Percentiles rank a stretch among this genome's conserved stretches.
Evolutionary conservation across 2,888 invertebrate species (phyloP).

Genomic region (Lepidocyrtoides sp.): DNA sequence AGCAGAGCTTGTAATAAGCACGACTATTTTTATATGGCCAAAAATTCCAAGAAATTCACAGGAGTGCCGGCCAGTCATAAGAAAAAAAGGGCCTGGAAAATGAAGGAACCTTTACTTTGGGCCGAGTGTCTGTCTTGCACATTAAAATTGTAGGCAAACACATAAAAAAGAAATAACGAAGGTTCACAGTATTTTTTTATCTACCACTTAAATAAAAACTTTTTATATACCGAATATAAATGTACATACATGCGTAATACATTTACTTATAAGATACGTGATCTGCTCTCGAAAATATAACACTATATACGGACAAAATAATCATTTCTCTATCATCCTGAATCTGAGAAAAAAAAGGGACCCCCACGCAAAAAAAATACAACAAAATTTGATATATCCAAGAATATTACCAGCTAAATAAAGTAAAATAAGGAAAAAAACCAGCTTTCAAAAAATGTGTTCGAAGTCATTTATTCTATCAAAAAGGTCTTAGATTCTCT

Average conservation of each 20-base stretch:
- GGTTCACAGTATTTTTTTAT: constrained; percentile 62
- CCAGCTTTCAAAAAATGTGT: constrained; percentile 69
- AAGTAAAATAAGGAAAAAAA: constrained; percentile 24
- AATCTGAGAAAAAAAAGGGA: constrained; percentile 78
- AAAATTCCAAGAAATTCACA: constrained; percentile 85
- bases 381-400: constrained; percentile 79
- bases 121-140: constrained; percentile 62
- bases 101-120: constrained; percentile 68
- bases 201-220: not conserved
- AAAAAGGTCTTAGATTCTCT: constrained; percentile 66
- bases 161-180: constrained; percentile 75
- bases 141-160: constrained; percentile 66
- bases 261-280: no score
- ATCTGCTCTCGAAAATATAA: no score
- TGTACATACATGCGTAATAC: not conserved
- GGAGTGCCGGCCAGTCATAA: constrained; percentile 83
- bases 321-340: constrained; percentile 57
- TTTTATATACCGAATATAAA: not conserved
- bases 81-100: constrained; percentile 69
- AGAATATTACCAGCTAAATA: constrained; percentile 65
- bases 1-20: no score
- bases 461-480: constrained; percentile 73
- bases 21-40: constrained; percentile 84
- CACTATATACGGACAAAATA: not conserved
- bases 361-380: constrained; percentile 84